Evolutionary conservation across 2,797 vertebrate genomes (phyloP).

Genomic region (Clarias fuscus): DNA sequence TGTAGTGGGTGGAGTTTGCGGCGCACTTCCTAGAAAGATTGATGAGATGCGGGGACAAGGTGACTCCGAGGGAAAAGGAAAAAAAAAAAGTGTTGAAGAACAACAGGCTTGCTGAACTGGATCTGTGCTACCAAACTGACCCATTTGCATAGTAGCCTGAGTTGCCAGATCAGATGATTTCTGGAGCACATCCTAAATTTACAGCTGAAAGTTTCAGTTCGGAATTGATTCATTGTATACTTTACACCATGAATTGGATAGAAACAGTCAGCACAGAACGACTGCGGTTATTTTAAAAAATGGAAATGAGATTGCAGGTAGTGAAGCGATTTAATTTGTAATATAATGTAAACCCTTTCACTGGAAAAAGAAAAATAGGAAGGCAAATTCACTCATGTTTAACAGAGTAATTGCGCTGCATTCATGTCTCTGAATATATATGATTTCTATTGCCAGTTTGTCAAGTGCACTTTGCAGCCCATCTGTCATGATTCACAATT

Average conservation of each 20-base stretch:
- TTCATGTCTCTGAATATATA: neutral
- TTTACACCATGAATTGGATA: neutral
- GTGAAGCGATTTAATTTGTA: neutral
- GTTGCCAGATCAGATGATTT: slow-evolving; percentile 10
- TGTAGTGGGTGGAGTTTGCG: slow-evolving; percentile 23
- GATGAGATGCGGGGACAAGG: slow-evolving; percentile 43
- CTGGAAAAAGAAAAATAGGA: neutral
- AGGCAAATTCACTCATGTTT: neutral
- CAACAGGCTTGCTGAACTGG: slow-evolving; percentile 23
- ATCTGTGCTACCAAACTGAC: slow-evolving; percentile 21
- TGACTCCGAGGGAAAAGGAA: slow-evolving; percentile 37
- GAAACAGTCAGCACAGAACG: neutral
- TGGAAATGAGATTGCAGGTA: slow-evolving; percentile 3
- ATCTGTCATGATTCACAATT: slow-evolving; percentile 5
- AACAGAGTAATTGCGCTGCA: neutral
- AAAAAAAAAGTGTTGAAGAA: slow-evolving; percentile 30
- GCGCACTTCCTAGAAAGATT: slow-evolving; percentile 27
- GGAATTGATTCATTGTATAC: neutral
- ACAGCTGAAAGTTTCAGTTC: neutral
- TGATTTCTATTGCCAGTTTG: neutral
- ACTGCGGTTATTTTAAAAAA: neutral
- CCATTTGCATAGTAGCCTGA: slow-evolving; percentile 25
- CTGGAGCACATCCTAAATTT: neutral
- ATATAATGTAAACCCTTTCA: slow-evolving; percentile 11
- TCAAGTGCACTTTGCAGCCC: slow-evolving; percentile 6